A percentile compares a stretch with the other conserved stretches of the same genome.
These are phyloP conservation scores for Cinclus mexicanus DNA, from an alignment of 2,113 vertebrate species.

Conservation along the genomic window DNA sequence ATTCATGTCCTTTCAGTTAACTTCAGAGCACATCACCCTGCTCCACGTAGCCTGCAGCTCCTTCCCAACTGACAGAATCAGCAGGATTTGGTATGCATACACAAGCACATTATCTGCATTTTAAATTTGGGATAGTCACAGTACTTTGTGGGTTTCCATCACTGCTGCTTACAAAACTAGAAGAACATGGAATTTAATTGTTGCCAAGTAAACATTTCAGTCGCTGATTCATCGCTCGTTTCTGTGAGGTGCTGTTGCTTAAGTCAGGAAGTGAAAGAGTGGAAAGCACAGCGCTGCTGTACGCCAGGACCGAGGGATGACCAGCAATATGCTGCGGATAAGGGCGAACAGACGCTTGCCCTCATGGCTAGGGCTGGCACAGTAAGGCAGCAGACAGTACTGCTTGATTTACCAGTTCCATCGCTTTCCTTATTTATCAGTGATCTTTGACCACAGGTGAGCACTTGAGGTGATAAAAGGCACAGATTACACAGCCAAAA, in stretches of 20 bases:
- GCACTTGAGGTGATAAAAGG: neutral
- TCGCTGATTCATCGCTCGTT: neutral
- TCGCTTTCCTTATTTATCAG: neutral
- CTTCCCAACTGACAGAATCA: neutral
- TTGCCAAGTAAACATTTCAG: neutral
- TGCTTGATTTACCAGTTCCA: neutral
- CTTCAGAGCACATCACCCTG: neutral
- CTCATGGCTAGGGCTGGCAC: neutral
- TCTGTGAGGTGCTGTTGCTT: neutral
- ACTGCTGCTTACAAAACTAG: neutral
- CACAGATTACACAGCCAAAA: neutral
- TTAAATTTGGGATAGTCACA: neutral
- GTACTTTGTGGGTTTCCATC: neutral
- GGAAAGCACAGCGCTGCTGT: neutral
- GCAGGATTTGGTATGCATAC: neutral
- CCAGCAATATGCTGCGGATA: neutral
- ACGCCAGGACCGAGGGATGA: neutral
- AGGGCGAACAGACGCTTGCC: neutral
- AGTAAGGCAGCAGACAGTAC: neutral
- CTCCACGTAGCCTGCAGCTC: neutral
- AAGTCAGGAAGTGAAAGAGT: neutral
- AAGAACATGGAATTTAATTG: neutral
- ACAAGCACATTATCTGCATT: neutral
- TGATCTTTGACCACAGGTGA: neutral
- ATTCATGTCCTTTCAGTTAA: neutral